Conservation (phyloP, 2,797 vertebrate genomes). For the Oceanodroma leucorhoa region DNA sequence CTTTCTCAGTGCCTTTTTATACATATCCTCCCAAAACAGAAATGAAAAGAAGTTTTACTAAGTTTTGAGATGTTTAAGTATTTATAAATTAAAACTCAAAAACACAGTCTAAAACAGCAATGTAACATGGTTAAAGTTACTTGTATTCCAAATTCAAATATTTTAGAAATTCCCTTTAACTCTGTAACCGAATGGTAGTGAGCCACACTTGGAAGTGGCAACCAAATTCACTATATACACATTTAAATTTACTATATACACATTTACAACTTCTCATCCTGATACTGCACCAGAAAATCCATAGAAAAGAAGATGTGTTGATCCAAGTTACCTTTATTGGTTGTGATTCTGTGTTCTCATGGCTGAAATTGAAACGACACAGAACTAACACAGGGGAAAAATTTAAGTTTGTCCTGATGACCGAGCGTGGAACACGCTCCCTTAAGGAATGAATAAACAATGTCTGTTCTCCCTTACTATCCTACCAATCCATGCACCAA, state of each 20-base stretch:
- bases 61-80: background rate
- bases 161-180: background rate
- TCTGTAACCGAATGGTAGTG: background rate
- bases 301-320: rapidly evolving
- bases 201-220: background rate
- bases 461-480: background rate
- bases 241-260: background rate
- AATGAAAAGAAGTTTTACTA: background rate
- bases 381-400: background rate
- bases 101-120: background rate
- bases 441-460: rapidly evolving
- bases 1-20: background rate
- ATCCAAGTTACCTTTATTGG: background rate
- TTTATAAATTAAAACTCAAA: background rate
- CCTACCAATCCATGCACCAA: background rate
- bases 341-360: background rate
- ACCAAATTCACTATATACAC: background rate
- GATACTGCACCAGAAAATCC: background rate
- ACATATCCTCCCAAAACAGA: background rate
- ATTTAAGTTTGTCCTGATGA: background rate
- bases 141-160: background rate
- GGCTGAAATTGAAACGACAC: background rate
- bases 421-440: background rate
- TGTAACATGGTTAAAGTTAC: background rate
- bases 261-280: background rate